These are phyloP conservation scores for Sternarchorhynchus goeldii DNA, from an alignment of 2,797 vertebrate species.

Conservation along the genomic window DNA sequence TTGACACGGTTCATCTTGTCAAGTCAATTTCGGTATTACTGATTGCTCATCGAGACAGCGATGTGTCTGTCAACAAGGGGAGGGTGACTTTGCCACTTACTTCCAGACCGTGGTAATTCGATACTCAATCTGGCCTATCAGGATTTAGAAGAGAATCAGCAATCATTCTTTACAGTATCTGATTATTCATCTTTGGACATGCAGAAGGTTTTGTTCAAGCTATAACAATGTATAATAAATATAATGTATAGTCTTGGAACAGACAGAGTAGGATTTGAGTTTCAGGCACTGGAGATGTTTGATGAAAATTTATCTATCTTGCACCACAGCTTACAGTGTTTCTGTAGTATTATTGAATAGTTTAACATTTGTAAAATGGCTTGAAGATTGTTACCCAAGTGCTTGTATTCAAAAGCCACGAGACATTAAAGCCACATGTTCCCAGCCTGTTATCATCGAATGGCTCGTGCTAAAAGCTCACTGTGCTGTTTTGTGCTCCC, in stretches of 20 bases:
- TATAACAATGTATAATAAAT: neutral
- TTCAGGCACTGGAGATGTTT: neutral
- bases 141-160: constrained; percentile 47
- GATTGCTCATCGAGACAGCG: constrained; percentile 57
- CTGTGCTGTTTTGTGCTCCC: neutral
- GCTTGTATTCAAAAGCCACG: neutral
- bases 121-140: constrained; percentile 46
- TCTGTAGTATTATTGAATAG: neutral
- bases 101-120: constrained; percentile 52
- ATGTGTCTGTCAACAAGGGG: constrained; percentile 55
- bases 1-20: constrained; percentile 57
- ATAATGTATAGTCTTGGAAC: constrained; percentile 8
- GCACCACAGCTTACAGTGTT: no score
- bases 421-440: neutral
- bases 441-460: neutral
- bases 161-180: constrained; percentile 31
- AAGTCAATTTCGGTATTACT: constrained; percentile 52
- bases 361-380: constrained; percentile 2
- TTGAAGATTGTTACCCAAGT: neutral
- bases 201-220: constrained; percentile 31
- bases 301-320: neutral
- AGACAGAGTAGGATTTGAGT: constrained; percentile 20
- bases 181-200: constrained; percentile 33
- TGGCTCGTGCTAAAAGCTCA: constrained; percentile 6
- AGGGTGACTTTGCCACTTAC: constrained; percentile 50